Percentiles rank a stretch among this genome's conserved stretches.
phyloP scores from a whole-genome alignment of 2,888 invertebrate genomes.

The Thelaira solivaga region DNA sequence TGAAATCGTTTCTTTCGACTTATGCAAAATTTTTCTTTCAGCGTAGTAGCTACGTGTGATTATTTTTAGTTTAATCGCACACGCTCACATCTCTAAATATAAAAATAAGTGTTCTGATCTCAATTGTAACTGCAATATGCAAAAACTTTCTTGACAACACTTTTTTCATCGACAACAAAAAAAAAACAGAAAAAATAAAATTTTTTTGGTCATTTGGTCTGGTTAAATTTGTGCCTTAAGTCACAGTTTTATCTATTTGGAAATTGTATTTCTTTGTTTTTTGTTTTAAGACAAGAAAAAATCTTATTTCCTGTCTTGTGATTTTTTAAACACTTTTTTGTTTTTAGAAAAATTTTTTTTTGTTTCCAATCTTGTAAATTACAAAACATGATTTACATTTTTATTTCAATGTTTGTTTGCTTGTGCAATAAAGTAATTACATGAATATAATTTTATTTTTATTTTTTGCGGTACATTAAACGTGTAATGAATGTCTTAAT shows the following conservation, averaged over 20 bases:
- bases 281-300: background rate
- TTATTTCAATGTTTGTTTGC: background rate
- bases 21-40: too few species aligned
- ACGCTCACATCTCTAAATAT: too few species aligned
- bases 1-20: too few species aligned
- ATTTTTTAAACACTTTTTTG: background rate
- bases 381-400: background rate
- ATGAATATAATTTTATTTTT: slow-evolving; percentile 28
- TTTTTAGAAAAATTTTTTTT: background rate
- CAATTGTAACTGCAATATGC: too few species aligned
- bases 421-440: slow-evolving; percentile 10
- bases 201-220: slow-evolving; percentile 25
- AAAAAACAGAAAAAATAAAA: background rate
- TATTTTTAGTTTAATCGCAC: too few species aligned
- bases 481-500: slow-evolving; percentile 24
- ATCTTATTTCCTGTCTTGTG: slow-evolving; percentile 34
- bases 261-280: background rate
- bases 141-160: background rate
- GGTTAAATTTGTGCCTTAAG: slow-evolving; percentile 10
- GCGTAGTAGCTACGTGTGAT: too few species aligned
- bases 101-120: too few species aligned
- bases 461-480: slow-evolving; percentile 19
- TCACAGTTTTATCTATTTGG: slow-evolving; percentile 22
- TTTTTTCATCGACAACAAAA: slow-evolving; percentile 12
- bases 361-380: slow-evolving; percentile 14